Conservation (phyloP, 2,797 vertebrate species). For the Oceanodroma leucorhoa region DNA sequence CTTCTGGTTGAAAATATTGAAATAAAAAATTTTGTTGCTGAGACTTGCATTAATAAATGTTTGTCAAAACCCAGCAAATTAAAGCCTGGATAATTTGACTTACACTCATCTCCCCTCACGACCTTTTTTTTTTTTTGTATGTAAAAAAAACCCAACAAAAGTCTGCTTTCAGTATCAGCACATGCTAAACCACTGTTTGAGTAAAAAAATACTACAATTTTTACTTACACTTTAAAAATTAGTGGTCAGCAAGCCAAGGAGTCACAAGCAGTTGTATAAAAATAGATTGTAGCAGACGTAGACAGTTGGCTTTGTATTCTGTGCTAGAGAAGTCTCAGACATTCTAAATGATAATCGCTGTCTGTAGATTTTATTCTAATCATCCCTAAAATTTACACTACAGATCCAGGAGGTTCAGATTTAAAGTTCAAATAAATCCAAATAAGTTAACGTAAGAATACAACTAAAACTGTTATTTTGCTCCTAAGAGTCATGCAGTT, state of each 20-base stretch:
- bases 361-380: not conserved
- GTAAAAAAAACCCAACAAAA: not conserved
- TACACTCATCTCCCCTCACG: not conserved
- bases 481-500: not conserved
- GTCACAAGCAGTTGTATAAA: not conserved
- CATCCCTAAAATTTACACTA: not conserved
- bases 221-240: not conserved
- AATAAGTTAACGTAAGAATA: not conserved
- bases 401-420: not conserved
- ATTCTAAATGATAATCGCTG: not conserved
- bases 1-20: conserved; percentile 27
- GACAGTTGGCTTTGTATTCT: not conserved
- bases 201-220: not conserved
- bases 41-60: conserved; percentile 47
- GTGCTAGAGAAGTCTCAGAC: not conserved
- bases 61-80: conserved; percentile 16
- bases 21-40: conserved; percentile 10
- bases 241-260: not conserved
- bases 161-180: not conserved
- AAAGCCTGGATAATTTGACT: conserved; percentile 24
- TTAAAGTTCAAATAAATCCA: not conserved
- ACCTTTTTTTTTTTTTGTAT: not conserved
- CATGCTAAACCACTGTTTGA: not conserved
- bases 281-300: not conserved
- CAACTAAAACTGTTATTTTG: not conserved